Percentiles rank a stretch among this genome's conserved stretches.
Evolutionary conservation across 2,113 vertebrate species (phyloP).

Genomic region (Onychostruthus taczanowskii): DNA sequence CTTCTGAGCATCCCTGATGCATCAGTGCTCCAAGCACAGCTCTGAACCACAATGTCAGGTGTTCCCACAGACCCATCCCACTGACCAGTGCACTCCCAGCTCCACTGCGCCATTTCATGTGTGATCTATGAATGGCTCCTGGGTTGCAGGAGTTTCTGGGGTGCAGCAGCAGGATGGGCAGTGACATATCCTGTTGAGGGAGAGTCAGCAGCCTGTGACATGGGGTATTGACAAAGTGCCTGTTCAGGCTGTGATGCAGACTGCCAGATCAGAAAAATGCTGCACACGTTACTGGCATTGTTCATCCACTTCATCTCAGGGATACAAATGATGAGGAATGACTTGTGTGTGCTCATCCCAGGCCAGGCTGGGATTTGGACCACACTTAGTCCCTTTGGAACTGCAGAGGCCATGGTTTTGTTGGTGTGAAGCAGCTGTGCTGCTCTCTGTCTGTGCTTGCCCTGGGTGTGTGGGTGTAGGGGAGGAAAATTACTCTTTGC

Average conservation of each 20-base stretch:
- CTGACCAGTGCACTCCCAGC: not conserved
- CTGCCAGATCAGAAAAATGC: not conserved
- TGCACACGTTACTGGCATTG: accelerated
- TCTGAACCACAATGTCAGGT: accelerated
- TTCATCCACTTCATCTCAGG: not conserved
- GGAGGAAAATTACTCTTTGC: not conserved
- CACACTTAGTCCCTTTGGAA: not conserved
- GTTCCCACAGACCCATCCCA: not conserved
- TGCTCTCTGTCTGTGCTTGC: not conserved
- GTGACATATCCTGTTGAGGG: not conserved
- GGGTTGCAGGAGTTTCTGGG: not conserved
- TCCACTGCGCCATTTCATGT: not conserved
- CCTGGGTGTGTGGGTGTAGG: not conserved
- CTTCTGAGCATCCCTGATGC: not conserved
- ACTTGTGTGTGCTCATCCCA: not conserved
- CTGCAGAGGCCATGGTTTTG: not conserved
- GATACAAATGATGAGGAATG: not conserved
- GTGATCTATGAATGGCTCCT: not conserved
- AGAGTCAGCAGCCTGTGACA: not conserved
- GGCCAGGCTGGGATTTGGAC: not conserved
- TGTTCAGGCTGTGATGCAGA: not conserved
- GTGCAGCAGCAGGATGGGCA: not conserved
- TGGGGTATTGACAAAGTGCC: not conserved
- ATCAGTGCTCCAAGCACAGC: not conserved
- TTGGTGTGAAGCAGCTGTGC: not conserved